A percentile compares a stretch with the other conserved stretches of the same genome.
Conservation (phyloP, 2,797 vertebrate species). For the Channallabes apus region DNA sequence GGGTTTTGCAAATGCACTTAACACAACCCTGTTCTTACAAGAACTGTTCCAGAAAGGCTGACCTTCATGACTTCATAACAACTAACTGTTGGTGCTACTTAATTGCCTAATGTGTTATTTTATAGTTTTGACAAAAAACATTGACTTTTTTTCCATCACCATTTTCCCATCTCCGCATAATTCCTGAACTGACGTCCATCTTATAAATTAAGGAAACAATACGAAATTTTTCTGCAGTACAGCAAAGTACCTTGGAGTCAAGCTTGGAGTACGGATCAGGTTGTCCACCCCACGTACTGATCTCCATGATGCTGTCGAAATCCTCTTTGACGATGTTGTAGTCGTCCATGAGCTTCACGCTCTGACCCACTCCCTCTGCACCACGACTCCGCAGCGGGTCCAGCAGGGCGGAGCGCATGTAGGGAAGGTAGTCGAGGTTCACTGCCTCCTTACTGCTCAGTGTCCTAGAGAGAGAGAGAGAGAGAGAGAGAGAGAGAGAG, state of each 20-base stretch:
- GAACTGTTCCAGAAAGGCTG: no score
- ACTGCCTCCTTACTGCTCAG: conserved; percentile 83
- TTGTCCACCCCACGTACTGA: conserved; percentile 86
- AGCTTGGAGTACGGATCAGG: conserved; percentile 88
- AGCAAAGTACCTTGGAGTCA: conserved; percentile 85
- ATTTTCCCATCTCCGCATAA: no score
- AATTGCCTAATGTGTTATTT: no score
- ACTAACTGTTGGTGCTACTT: no score
- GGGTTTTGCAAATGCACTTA: no score
- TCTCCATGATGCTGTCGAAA: conserved; percentile 95
- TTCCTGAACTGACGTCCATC: background rate
- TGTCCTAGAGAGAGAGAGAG: conserved; percentile 71
- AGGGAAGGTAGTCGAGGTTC: conserved; percentile 88
- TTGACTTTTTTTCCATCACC: no score
- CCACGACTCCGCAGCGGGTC: conserved; percentile 79
- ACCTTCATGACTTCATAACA: no score
- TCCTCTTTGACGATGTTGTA: conserved; percentile 93
- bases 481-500: background rate
- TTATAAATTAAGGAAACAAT: background rate
- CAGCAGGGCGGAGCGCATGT: conserved; percentile 81
- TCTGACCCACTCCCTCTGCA: conserved; percentile 79
- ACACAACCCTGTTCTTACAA: no score
- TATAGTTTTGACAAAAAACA: no score
- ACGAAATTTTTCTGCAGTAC: background rate
- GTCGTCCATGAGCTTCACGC: conserved; percentile 84